Base-by-base conservation (phyloP, 1,140 invertebrate species). In the Temnothorax longispinosus region DNA sequence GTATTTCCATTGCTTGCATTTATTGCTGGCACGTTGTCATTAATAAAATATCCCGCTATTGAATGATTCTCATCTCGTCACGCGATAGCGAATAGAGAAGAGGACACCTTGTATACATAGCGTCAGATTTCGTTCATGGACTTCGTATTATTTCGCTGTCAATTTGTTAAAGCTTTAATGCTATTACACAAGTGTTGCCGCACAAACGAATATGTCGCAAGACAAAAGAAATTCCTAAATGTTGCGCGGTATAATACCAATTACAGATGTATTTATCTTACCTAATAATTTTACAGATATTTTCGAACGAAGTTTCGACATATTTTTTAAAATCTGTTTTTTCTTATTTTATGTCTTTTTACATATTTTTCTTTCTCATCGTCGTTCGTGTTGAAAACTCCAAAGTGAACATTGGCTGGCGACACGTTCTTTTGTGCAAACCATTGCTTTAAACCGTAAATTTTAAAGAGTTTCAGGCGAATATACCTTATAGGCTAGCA, bases 181-280 rank as follows among this genome's bases (percentile, higher is more conserved):
- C 27, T 47, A 69, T 27, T 27, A 27, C 27, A 1, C 27, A 27
- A 27, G 27, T 27, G 27, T 27, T 27, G 27, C 15, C 15, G 21
- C 69, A 72, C 21, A 72, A 50, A 72, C 8, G 69, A 72, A 72
- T 35, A 52, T 72, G 71, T 69, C 65, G 41, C 44, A 27, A 50
- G 41, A 69, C 65, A 27, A 44, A 18, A 67, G 44, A 47, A 2
- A 8, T 44, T 5, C 4, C 11, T 6, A 69, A 50, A 69, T 18
- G 4, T 15, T 38, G n/a, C 11, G 21, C 21, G 10, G n/a, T 69
- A 47, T n/a, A 27, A 27, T 27, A 27, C 27, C 64, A 41, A 62
- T 44, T 67, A 44, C 11, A 65, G 3, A 35, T 15, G 58, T 62
- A 11, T 27, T 27, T 27, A 27, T 62, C 32, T 62, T 62, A 62